Base-by-base conservation (phyloP, 2,113 vertebrate species). In the Ovis aries region DNA sequence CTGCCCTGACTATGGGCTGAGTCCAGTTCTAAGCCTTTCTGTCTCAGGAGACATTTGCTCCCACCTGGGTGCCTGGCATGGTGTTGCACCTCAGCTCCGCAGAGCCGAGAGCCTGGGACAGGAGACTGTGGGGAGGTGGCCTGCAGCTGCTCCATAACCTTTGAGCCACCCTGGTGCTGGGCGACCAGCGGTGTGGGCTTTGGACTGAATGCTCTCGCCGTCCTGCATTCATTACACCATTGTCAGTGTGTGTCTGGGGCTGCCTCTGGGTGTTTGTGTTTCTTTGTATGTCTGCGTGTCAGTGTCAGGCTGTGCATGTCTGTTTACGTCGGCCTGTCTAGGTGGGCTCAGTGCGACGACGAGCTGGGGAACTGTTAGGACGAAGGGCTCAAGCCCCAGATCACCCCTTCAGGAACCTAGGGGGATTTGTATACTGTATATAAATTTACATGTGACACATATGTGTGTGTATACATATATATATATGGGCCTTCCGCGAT, bases 211-310 rank as follows among this genome's bases (percentile, higher is more conserved):
- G 90, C 36, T 7, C 21, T 52, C 2, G 43, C 19, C 0, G 0
- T n/a, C 83, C 52, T 48, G 67, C 80, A 55, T 92, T 90, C 90
- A 85, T 82, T 48, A 55, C 59, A 40, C 92, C 50, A 77, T 90
- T 93, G 98, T 97, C 84, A 45, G 84, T 64, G 64, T 78, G 50
- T 92, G 85, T 95, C 87, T 92, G 84, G 50, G 90, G 91, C 94
- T 27, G 92, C 94, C 87, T 95, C 88, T 84, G 89, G 86, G 87
- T 87, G 96, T 81, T 97, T 98, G 98, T 98, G 98, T 97, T 98
- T 98, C 97, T 97, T 96, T 98, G 0, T 1, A 92, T 97, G 94
- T 97, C 98, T 98, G 84, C 27, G 27, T 96, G 97, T 97, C 10
- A 0, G 0, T 97, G 97, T 97, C 96, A 88, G 98, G 82, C 93